phyloP scores from a whole-genome alignment of 2,888 invertebrate species.

The Falcaria lacertinaria region DNA sequence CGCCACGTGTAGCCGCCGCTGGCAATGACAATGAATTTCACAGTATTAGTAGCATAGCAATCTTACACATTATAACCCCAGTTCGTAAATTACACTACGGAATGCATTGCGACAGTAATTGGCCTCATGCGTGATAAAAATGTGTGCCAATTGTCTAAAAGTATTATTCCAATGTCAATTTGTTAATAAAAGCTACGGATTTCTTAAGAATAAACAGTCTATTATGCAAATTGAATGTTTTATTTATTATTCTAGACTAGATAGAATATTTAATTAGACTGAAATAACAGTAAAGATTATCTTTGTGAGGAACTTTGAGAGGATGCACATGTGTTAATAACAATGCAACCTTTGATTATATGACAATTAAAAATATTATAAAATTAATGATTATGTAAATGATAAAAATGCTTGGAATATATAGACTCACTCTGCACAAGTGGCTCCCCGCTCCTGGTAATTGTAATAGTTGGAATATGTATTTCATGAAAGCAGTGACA shows the following conservation, averaged over 20 bases:
- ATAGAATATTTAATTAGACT: not conserved
- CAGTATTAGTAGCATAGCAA: slow-evolving; percentile 13
- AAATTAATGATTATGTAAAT: too few species aligned
- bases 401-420: too few species aligned
- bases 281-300: not conserved
- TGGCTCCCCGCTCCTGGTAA: too few species aligned
- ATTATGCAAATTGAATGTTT: not conserved
- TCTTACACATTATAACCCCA: slow-evolving; percentile 9
- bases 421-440: too few species aligned
- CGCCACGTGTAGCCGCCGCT: slow-evolving; percentile 16
- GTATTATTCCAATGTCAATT: slow-evolving; percentile 4
- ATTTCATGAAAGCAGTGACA: too few species aligned
- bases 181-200: not conserved
- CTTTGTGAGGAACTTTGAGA: too few species aligned
- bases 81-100: slow-evolving; percentile 14
- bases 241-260: not conserved
- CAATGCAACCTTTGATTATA: too few species aligned
- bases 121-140: slow-evolving; percentile 2
- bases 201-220: not conserved
- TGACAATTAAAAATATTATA: too few species aligned
- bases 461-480: too few species aligned
- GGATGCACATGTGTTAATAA: too few species aligned
- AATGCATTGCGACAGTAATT: slow-evolving; percentile 14
- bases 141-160: slow-evolving; percentile 4
- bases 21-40: slow-evolving; percentile 37